Evolutionary conservation across 2,113 vertebrate species (phyloP), one percentile per base, ranked within the genome.

Genomic region (Parotia lawesii): DNA sequence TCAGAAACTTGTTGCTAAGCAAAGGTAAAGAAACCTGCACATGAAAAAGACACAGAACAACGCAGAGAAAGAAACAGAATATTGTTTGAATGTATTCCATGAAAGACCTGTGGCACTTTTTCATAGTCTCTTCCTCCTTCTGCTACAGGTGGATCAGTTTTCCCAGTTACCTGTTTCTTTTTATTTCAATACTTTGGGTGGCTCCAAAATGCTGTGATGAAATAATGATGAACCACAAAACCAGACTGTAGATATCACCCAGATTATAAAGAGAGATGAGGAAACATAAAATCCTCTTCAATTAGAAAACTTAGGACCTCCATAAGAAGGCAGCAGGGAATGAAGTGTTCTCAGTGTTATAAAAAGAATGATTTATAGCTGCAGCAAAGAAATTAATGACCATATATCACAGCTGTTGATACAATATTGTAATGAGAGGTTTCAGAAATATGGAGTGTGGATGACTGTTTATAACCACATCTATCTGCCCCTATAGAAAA

Each of bases 301-400:
- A 83, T 86, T 48, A 74, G 42, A 69, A 88, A 95, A 79, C 13
- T 82, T 78, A 65, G 40, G 27, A 56, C 28, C n/a, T 80, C 25
- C 11, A 27, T 20, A 51, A 19, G 66, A 74, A 74, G 37, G 72
- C 17, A 90, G 40, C 10, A 47, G 19, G 47, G 28, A 90, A 67
- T 21, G 17, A 89, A 95, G 6, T 0, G 0, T 54, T 80, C 65
- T 60, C 44, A 37, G 5, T 53, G 6, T 56, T 78, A 83, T 15
- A 29, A 79, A 69, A 94, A 54, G 42, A 57, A 70, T 56, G 47
- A 62, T 86, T 89, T 77, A 71, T 18, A 81, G 57, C 28, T 62
- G 15, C 69, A 84, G 56, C 22, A 86, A 82, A 92, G 38, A 40
- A 69, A 82, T 75, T 65, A 44, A n/a, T 3, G 29, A 51, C 44